Conservation (phyloP, 2,888 invertebrate genomes). For the Himalopsyche tibetana region DNA sequence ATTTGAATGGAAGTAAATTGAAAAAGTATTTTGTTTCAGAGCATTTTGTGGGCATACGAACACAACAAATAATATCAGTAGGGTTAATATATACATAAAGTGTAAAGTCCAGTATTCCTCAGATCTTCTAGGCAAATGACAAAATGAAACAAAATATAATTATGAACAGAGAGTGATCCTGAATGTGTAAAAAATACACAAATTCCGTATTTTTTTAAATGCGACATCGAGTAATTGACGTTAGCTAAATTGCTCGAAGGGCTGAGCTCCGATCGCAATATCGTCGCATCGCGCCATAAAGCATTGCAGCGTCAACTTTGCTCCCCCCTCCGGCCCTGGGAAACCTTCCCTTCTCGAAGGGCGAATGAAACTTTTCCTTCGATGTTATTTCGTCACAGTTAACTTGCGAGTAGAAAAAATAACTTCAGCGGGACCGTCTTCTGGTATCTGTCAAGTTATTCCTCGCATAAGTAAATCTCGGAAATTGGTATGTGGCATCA, state of each 20-base stretch:
- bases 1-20: too few relatives aligned
- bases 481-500: neutral
- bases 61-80: too few relatives aligned
- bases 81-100: too few relatives aligned
- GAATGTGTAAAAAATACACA: slow-evolving; percentile 9
- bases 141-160: too few relatives aligned
- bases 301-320: neutral
- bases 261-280: slow-evolving; percentile 9
- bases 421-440: neutral
- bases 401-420: slow-evolving; percentile 2
- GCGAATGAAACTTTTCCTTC: neutral
- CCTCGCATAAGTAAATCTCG: slow-evolving; percentile 3
- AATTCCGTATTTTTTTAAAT: slow-evolving; percentile 10
- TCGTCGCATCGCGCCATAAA: slow-evolving; percentile 9
- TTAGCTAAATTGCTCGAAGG: neutral
- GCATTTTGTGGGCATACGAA: too few relatives aligned
- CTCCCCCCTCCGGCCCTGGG: neutral
- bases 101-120: too few relatives aligned
- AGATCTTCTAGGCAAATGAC: too few relatives aligned
- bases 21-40: too few relatives aligned
- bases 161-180: neutral
- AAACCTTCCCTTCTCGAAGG: too few relatives aligned
- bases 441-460: slow-evolving; percentile 21
- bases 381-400: slow-evolving; percentile 12
- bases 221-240: slow-evolving; percentile 9